Evolutionary conservation across 2,113 vertebrate species (phyloP).

Genomic region (Thunnus maccoyii): DNA sequence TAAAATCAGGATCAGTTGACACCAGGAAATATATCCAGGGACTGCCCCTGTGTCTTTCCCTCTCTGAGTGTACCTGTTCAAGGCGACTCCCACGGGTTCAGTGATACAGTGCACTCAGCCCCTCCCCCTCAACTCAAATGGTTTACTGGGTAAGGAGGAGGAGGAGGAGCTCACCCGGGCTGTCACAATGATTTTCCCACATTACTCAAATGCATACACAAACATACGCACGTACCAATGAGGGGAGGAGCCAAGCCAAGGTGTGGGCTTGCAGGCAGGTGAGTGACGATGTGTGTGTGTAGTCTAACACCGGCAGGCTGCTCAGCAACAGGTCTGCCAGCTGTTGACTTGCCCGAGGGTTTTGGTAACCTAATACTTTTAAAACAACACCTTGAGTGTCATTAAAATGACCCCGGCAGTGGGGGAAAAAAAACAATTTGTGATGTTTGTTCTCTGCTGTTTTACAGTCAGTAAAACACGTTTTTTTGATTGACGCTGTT

Average conservation of each 20-base stretch:
- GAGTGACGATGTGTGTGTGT: conserved; percentile 43
- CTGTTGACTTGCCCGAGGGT: conserved; percentile 56
- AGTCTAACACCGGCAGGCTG: conserved; percentile 31
- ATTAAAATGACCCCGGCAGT: conserved; percentile 2
- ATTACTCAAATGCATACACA: conserved; percentile 62
- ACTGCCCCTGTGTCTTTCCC: conserved; percentile 31
- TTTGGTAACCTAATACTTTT: conserved; percentile 48
- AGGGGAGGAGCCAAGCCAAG: conserved; percentile 45
- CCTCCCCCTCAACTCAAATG: conserved; percentile 64
- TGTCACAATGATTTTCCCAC: conserved; percentile 71
- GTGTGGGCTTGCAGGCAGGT: conserved; percentile 65
- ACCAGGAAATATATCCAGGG: conserved; percentile 65
- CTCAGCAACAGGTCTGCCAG: conserved; percentile 56
- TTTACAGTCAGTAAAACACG: background rate
- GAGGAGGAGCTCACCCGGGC: conserved; percentile 55
- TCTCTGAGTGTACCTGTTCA: conserved; percentile 75
- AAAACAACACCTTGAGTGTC: background rate
- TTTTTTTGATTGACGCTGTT: background rate
- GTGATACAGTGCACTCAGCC: conserved; percentile 46
- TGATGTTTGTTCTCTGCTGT: background rate
- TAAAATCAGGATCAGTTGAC: conserved; percentile 21
- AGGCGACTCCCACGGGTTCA: conserved; percentile 71
- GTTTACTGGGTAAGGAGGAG: conserved; percentile 54
- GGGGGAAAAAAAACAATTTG: background rate
- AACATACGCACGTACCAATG: conserved; percentile 11